phyloP scores from a whole-genome alignment of 1,140 invertebrate species.

The Limonius californicus region DNA sequence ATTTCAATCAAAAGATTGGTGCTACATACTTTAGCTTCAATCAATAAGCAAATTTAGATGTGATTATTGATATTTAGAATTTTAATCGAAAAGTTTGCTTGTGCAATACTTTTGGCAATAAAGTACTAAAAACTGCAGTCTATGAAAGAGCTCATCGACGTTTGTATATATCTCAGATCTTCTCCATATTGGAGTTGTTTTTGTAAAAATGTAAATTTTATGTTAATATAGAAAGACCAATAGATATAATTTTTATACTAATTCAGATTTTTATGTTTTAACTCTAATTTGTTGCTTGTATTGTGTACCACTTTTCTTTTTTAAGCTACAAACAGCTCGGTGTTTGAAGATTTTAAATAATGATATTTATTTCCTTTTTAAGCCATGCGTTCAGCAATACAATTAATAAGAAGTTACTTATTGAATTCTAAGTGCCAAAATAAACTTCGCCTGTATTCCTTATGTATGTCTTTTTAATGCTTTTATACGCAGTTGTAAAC shows the following conservation, averaged over 20 bases:
- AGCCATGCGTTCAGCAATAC: no score
- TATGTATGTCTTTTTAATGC: background rate
- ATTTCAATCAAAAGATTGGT: no score
- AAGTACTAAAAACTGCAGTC: background rate
- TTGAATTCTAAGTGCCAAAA: conserved; percentile 24
- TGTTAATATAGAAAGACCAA: background rate
- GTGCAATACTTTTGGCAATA: conserved; percentile 23
- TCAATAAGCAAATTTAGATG: no score
- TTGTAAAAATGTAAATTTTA: conserved; percentile 8
- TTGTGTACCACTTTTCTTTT: no score
- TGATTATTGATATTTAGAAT: conserved; percentile 1
- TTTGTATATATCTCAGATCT: conserved; percentile 8
- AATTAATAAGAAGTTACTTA: background rate
- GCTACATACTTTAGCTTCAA: no score
- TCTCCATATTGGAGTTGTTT: conserved; percentile 17
- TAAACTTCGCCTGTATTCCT: background rate
- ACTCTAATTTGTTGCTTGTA: background rate
- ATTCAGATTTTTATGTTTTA: no score
- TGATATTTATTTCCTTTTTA: no score
- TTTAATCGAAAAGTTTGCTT: background rate
- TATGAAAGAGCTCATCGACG: background rate
- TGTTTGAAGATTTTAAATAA: background rate
- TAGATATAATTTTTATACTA: no score
- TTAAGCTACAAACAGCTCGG: no score
- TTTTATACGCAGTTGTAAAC: background rate